Evolutionary conservation across 92 coral and sea anemone species (phyloP).

Genomic region (Umimayanthus kanabou): DNA sequence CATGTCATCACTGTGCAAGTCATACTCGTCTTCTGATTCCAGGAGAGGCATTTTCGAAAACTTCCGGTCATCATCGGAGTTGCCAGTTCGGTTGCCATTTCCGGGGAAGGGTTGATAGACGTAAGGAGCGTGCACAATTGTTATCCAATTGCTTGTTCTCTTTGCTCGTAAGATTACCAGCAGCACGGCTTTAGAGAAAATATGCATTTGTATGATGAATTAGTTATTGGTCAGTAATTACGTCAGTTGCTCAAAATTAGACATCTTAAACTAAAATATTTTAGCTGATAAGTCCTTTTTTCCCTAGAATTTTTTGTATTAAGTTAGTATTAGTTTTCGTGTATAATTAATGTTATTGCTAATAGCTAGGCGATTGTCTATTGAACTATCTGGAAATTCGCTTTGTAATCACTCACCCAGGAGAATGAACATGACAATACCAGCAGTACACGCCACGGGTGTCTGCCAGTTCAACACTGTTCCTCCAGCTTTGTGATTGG

Average conservation of each 20-base stretch:
- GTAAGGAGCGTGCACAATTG: constrained; percentile 25
- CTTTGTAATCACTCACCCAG: background rate
- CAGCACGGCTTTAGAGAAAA: background rate
- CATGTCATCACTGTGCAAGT: constrained; percentile 5
- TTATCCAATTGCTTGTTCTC: constrained; percentile 24
- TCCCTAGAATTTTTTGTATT: too few species aligned
- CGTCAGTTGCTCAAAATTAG: background rate
- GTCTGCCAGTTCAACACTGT: background rate
- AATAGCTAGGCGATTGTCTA: background rate
- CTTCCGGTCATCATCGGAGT: constrained; percentile 13
- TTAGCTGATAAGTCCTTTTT: too few species aligned
- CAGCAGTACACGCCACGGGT: constrained; percentile 3
- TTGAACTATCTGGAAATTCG: background rate
- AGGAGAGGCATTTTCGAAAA: constrained; percentile 16
- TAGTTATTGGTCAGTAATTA: too few species aligned
- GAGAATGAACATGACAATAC: constrained; percentile 3
- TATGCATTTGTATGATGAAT: background rate
- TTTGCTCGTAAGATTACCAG: constrained; percentile 21
- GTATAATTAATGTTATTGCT: too few species aligned
- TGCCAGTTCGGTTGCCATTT: background rate
- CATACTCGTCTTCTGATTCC: constrained; percentile 35
- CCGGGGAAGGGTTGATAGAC: constrained; percentile 18
- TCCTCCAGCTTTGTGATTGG: background rate
- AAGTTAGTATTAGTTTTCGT: too few species aligned
- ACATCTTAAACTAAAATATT: too few species aligned